phyloP scores from a whole-genome alignment of 2,888 invertebrate genomes.

The Eupithecia abbreviata region DNA sequence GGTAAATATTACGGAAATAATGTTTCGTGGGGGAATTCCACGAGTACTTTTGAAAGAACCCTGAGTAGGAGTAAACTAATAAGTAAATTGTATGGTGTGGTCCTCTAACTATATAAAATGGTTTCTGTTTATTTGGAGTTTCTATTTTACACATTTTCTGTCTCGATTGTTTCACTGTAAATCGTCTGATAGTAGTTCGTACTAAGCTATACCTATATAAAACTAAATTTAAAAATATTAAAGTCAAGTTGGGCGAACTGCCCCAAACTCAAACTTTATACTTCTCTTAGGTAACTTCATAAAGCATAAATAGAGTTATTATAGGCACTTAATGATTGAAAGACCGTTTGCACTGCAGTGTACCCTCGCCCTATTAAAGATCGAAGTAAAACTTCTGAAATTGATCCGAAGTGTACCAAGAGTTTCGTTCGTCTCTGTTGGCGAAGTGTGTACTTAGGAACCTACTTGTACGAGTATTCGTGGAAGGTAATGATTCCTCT shows the following conservation, averaged over 20 bases:
- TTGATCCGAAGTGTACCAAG: constrained; percentile 68
- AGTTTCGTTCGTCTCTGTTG: constrained; percentile 56
- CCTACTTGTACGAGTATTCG: constrained; percentile 34
- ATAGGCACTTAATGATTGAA: background rate
- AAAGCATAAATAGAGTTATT: constrained; percentile 11
- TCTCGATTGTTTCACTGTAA: background rate
- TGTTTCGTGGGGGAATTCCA: background rate
- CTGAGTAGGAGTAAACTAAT: background rate
- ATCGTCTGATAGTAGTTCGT: background rate
- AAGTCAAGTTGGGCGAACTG: background rate
- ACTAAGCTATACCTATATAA: background rate
- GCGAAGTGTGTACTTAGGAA: constrained; percentile 47
- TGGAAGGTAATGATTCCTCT: constrained; percentile 3
- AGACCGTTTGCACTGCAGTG: constrained; percentile 20
- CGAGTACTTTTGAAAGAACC: background rate
- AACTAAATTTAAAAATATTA: background rate
- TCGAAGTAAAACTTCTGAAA: constrained; percentile 72
- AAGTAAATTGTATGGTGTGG: background rate
- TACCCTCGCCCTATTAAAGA: constrained; percentile 35
- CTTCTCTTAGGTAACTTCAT: background rate
- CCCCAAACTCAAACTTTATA: background rate
- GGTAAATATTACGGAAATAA: background rate
- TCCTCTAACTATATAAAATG: background rate
- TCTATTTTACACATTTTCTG: background rate
- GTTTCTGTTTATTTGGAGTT: background rate